Percentiles rank a stretch among this genome's conserved stretches.
phyloP scores from a whole-genome alignment of 2,797 vertebrate species.

The Catostomus latipinnis region DNA sequence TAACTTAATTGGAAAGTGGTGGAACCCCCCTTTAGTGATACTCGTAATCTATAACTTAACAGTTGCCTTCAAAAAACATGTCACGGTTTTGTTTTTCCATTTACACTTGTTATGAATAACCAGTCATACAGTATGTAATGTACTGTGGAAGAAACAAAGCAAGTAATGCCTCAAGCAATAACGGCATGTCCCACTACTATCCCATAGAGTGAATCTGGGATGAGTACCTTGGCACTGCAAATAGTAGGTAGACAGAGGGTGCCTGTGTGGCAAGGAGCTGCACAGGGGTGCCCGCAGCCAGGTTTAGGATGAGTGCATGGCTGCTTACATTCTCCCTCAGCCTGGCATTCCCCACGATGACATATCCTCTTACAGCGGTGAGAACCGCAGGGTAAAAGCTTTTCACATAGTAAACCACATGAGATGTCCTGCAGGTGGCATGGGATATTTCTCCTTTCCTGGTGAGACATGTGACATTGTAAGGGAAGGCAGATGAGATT shows the following conservation, averaged over 20 bases:
- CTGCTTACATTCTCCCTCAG: constrained; percentile 88
- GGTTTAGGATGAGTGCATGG: constrained; percentile 83
- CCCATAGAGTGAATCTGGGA: no score
- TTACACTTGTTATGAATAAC: no score
- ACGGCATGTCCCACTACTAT: no score
- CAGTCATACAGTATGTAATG: background rate
- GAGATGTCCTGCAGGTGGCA: constrained; percentile 98
- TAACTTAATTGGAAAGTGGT: no score
- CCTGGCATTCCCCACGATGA: constrained; percentile 91
- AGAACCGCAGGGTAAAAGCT: constrained; percentile 85
- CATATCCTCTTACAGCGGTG: constrained; percentile 94
- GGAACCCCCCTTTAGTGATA: no score
- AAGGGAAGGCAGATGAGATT: background rate
- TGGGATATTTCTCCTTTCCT: constrained; percentile 96
- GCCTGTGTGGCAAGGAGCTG: constrained; percentile 87
- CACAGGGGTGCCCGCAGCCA: constrained; percentile 91
- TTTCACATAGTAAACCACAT: constrained; percentile 90
- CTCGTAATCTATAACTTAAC: no score
- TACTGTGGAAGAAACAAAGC: background rate
- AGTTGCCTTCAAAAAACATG: no score
- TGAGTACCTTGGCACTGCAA: constrained; percentile 88
- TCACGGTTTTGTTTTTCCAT: no score
- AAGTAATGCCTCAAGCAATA: no score
- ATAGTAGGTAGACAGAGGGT: constrained; percentile 83
- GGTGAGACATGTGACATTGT: constrained; percentile 23